phyloP scores from a whole-genome alignment of 2,797 vertebrate species.

The Notamacropus eugenii region DNA sequence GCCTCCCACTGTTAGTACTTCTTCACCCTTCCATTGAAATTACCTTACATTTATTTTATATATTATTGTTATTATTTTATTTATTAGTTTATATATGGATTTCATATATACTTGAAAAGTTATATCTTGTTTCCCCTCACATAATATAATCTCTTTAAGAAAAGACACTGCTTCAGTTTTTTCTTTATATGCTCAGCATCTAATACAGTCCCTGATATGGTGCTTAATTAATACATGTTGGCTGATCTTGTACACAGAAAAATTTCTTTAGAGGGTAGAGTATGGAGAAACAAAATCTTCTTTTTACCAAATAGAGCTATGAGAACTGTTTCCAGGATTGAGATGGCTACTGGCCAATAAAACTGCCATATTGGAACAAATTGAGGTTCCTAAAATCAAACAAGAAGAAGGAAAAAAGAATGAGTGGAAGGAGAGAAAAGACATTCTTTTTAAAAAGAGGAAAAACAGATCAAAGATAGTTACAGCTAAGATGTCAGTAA shows the following conservation, averaged over 20 bases:
- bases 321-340: conserved; percentile 12
- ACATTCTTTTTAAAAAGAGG: not conserved
- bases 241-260: not conserved
- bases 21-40: not conserved
- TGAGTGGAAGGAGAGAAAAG: conserved; percentile 23
- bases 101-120: not conserved
- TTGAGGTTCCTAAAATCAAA: conserved; percentile 33
- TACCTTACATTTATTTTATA: not conserved
- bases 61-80: not conserved
- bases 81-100: not conserved
- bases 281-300: not conserved
- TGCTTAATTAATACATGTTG: not conserved
- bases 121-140: not conserved
- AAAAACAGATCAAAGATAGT: conserved; percentile 29
- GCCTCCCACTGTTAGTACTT: not conserved
- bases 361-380: conserved; percentile 12
- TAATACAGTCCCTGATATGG: not conserved
- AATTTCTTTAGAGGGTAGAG: not conserved
- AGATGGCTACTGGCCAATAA: not conserved
- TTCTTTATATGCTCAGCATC: not conserved
- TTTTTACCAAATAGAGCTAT: not conserved
- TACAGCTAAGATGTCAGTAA: not conserved
- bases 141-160: not conserved
- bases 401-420: not conserved
- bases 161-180: not conserved